These are phyloP conservation scores for Macrostomum lignano DNA, from an alignment of 1,140 invertebrate genomes.

Conservation along the genomic window DNA sequence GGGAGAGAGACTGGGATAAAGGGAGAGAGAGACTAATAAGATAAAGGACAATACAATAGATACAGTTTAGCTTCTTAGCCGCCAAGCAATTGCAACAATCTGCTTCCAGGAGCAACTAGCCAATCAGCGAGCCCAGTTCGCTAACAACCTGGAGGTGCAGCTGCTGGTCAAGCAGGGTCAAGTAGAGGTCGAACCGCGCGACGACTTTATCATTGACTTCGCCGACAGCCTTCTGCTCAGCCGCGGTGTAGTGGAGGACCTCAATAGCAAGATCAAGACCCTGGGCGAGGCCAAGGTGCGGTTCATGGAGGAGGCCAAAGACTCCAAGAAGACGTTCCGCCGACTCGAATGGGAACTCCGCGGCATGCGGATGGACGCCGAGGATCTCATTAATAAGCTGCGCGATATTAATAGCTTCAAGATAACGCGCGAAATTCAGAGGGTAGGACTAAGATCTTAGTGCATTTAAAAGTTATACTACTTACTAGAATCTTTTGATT, in stretches of 20 bases:
- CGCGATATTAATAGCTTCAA: slow-evolving; percentile 27
- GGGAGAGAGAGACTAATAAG: too few relatives aligned
- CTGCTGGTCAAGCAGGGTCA: slow-evolving; percentile 27
- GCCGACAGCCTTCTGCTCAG: slow-evolving; percentile 21
- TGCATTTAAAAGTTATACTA: too few relatives aligned
- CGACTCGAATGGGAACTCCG: slow-evolving; percentile 14
- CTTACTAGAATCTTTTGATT: slow-evolving; percentile 4
- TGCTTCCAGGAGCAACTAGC: not conserved
- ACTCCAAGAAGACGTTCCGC: slow-evolving; percentile 2
- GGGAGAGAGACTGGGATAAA: too few relatives aligned
- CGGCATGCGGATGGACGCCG: slow-evolving; percentile 26
- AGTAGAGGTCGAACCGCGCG: slow-evolving; percentile 21
- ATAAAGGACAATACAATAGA: too few relatives aligned
- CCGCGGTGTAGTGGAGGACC: slow-evolving; percentile 22
- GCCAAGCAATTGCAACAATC: too few relatives aligned
- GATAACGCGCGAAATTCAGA: slow-evolving; percentile 26
- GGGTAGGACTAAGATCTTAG: slow-evolving; percentile 12
- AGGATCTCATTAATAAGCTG: slow-evolving; percentile 26
- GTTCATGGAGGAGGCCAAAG: slow-evolving; percentile 16
- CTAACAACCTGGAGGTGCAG: slow-evolving; percentile 24
- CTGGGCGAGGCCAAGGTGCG: slow-evolving; percentile 10
- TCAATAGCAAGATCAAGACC: slow-evolving; percentile 25
- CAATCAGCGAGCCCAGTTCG: slow-evolving; percentile 10
- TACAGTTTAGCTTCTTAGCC: too few relatives aligned
- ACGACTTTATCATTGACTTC: slow-evolving; percentile 19